phyloP scores from a whole-genome alignment of 2,888 invertebrate genomes.

The Leucophenga maculata region DNA sequence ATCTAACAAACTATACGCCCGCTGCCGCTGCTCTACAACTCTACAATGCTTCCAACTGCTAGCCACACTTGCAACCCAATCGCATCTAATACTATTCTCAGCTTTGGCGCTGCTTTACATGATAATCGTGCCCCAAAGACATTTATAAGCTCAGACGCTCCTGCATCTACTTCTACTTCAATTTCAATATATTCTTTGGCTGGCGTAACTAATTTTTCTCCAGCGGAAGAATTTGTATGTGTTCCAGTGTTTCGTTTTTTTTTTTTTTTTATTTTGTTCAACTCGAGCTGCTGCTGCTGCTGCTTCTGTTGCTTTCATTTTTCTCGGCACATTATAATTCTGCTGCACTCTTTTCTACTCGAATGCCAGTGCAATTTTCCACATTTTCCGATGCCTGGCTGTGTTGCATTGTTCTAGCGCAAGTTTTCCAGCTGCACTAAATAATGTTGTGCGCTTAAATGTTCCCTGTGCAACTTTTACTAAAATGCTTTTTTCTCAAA shows the following conservation, averaged over 20 bases:
- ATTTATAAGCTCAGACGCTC: constrained; percentile 44
- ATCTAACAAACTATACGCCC: too few relatives aligned
- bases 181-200: constrained; percentile 48
- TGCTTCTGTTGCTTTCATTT: constrained; percentile 19
- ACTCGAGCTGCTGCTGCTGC: constrained; percentile 16
- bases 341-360: not conserved
- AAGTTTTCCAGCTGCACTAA: constrained; percentile 35
- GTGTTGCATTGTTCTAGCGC: constrained; percentile 31
- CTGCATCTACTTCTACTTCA: constrained; percentile 6
- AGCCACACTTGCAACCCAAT: too few relatives aligned
- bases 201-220: constrained; percentile 64
- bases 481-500: constrained; percentile 46
- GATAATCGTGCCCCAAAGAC: constrained; percentile 62
- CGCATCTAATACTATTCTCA: too few relatives aligned
- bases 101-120: constrained; percentile 38
- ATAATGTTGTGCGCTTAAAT: constrained; percentile 58
- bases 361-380: too few relatives aligned
- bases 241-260: constrained; percentile 45
- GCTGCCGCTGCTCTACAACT: too few relatives aligned
- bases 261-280: constrained; percentile 33
- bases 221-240: constrained; percentile 34
- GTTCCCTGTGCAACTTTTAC: constrained; percentile 51
- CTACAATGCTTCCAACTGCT: too few relatives aligned
- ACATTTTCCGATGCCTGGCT: too few relatives aligned
- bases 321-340: not conserved